Conservation (phyloP, 2,888 invertebrate species). For the Ennomos fuscantarius region DNA sequence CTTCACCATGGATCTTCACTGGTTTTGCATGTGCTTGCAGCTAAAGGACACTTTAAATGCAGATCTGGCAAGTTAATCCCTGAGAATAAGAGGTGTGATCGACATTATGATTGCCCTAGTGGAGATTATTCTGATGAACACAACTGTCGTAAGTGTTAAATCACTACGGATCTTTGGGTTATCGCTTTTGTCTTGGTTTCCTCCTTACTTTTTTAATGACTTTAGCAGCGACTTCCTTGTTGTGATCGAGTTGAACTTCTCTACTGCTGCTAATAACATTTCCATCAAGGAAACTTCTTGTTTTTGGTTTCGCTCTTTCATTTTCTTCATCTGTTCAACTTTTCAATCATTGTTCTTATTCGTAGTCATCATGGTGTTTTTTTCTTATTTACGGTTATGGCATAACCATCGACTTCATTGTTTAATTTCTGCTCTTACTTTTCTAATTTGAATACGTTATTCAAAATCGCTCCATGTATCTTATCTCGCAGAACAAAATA, state of each 20-base stretch:
- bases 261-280: not conserved
- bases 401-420: conserved; percentile 17
- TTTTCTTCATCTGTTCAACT: conserved; percentile 34
- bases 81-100: conserved; percentile 85
- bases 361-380: conserved; percentile 18
- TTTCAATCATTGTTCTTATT: conserved; percentile 27
- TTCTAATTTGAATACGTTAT: conserved; percentile 15
- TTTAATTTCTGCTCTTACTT: conserved; percentile 17
- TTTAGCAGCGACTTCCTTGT: conserved; percentile 8
- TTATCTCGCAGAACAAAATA: conserved; percentile 11
- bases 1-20: conserved; percentile 9
- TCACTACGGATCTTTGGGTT: conserved; percentile 38
- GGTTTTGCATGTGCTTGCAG: conserved; percentile 70
- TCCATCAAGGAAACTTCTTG: conserved; percentile 4
- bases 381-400: conserved; percentile 26
- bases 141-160: conserved; percentile 89
- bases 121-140: conserved; percentile 91
- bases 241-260: conserved; percentile 3
- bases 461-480: conserved; percentile 17
- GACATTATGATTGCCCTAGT: conserved; percentile 86
- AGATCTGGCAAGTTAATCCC: conserved; percentile 86
- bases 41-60: conserved; percentile 86
- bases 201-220: conserved; percentile 20
- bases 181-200: conserved; percentile 33
- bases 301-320: conserved; percentile 25